Evolutionary conservation across 2,113 vertebrate genomes (phyloP), one percentile per base, ranked within the genome.

Genomic region (Atlantisia rogersi): DNA sequence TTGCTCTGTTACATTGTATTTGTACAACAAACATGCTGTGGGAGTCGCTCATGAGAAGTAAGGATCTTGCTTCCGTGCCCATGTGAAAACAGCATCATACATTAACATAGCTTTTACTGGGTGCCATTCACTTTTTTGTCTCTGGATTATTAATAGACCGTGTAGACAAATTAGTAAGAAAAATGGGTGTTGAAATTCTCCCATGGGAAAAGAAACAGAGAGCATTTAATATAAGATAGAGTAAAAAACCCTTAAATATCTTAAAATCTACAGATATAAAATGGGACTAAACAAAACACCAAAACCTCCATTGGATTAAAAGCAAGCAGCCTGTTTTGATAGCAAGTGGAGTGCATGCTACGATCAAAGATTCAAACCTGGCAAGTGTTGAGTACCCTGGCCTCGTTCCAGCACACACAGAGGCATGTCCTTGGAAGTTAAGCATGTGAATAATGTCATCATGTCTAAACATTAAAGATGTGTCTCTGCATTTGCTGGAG

Each of bases 311-410:
- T n/a, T 92, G 81, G 48, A 68, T 93, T 62, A 69, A 79, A 87
- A 71, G 42, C 88, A 94, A 52, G 16, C 62, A 77, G 29, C 7
- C 6, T 93, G 50, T 81, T 92, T 69, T 94, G 80, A 55, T 86
- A 50, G 4, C 10, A 90, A 92, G 16, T 64, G 58, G 88, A 92
- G 40, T 24, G 24, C 79, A n/a, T 28, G 6, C 37, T 85, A 2
- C 69, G 80, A 92, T 93, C 83, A 89, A 82, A 84, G 77, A 76
- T 75, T 88, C 70, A 82, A 85, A 46, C 28, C 69, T 82, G 70
- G 32, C 86, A 94, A 91, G 53, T 67, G 83, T 62, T 87, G 83
- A 94, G 74, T 84, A 55, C 31, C 40, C 63, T 96, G 90, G 74
- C 74, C 46, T 81, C 1, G 0, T 75, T 91, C 86, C 94, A 96